Percentiles rank a stretch among this genome's conserved stretches.
These are phyloP conservation scores for Chirona hameri DNA, from an alignment of 2,888 invertebrate genomes.

Conservation along the genomic window DNA sequence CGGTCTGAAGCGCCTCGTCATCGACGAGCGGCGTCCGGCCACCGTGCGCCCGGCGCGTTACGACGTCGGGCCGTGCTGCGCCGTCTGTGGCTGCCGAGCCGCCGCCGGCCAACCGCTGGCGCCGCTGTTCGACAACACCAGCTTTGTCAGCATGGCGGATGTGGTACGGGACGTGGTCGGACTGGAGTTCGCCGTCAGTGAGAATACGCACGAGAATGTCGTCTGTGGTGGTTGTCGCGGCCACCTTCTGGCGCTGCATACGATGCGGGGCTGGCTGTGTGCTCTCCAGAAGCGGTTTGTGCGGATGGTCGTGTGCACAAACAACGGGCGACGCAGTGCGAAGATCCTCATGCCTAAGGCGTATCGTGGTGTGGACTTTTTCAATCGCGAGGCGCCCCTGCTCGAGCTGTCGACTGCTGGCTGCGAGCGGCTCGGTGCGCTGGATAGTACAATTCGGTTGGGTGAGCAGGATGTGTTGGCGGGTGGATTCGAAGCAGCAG, in stretches of 20 bases:
- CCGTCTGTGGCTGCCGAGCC: neutral
- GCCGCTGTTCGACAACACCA: constrained; percentile 3
- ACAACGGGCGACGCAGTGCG: neutral
- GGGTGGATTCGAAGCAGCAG: too few relatives aligned
- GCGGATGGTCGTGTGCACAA: neutral
- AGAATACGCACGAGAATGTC: neutral
- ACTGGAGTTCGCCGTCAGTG: neutral
- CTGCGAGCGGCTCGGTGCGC: neutral
- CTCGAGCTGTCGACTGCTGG: neutral
- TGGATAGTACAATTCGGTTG: neutral
- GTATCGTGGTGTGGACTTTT: neutral
- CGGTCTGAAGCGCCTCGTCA: neutral
- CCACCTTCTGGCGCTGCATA: constrained; percentile 22
- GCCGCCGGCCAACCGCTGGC: neutral
- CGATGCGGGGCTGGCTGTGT: constrained; percentile 1
- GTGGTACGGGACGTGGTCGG: neutral
- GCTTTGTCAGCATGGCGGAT: constrained; percentile 6
- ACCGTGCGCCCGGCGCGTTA: neutral
- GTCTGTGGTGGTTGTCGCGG: neutral
- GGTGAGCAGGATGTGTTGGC: too few relatives aligned
- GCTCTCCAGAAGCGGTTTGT: neutral
- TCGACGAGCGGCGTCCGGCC: neutral
- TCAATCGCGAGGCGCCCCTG: neutral
- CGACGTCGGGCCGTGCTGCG: neutral
- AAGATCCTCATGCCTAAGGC: neutral